Evolutionary conservation across 2,797 vertebrate genomes (phyloP), one percentile per base, ranked within the genome.

Genomic region (Rhinichthys osculus): DNA sequence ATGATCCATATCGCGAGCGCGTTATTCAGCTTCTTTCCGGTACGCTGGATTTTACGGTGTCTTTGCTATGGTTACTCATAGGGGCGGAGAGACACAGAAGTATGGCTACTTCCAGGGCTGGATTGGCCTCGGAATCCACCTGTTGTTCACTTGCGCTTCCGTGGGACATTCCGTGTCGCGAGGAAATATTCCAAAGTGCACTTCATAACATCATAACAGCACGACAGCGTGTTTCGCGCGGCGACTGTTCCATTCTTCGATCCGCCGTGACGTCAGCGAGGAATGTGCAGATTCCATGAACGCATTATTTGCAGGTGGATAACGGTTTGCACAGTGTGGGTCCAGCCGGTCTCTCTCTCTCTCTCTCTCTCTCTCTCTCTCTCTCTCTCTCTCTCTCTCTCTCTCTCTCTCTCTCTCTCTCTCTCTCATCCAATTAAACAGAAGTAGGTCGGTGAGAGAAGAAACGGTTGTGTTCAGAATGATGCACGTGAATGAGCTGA

Each of bases 81-180:
- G 80, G 86, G 88, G 86, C 88, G 88, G 89, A 85, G 88, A 78
- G 64, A 83, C 21, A 50, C 23, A 30, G 35, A 85, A 71, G 78
- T 78, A 66, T 38, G 81, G 84, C 62, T 77, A 76, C 89, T 84
- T 81, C 82, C 89, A 87, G 69, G 78, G 86, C 81, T 72, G 71
- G 35, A 64, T 79, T 64, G 87, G 87, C 88, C 86, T 86, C 74
- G 52, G 67, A 77, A 87, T 88, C 87, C 90, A 90, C 90, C 90
- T 90, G 90, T 90, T 90, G 88, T 50, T 76, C 77, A 50, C 80
- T 47, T 52, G 59, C 59, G 74, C 78, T 81, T 81, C 78, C 30
- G 21, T 13, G 78, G 84, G 78, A 81, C 84, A 66, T 72, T 74
- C 54, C 35, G 67, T 5, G 54, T 62, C 71, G 40, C 40, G 38